Base-by-base conservation (phyloP, 2,888 invertebrate genomes). In the Drosophila greeni region DNA sequence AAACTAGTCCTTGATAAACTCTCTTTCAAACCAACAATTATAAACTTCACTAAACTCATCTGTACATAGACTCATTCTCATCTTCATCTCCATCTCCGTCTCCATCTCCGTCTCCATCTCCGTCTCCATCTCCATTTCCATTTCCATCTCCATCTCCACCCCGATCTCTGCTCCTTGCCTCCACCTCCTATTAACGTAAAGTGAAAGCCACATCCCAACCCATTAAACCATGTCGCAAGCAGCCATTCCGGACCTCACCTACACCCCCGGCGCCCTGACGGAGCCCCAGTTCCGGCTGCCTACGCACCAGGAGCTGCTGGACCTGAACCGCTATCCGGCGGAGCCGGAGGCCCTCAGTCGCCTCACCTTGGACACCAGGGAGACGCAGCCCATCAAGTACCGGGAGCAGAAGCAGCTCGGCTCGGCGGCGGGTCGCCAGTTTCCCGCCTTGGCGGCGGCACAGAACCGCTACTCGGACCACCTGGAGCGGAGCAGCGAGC, bases 251-350 rank as follows among this genome's bases (percentile, higher is more conserved):
- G 85, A 87, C 70, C 75, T 87, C 58, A 85, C 86, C 64, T 91
- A 91, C 64, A 86, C 90, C 23, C 91, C 91, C 7, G 91, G 91
- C 2, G 90, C 91, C 67, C 84, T 90, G 7, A 91, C 91, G 3
- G 87, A 90, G 14, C 84, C 85, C 12, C 85, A 88, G 45, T 82
- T 89, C 57, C 89, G 89, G 20, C 86, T 89, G 58, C 72, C 87
- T 18, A 87, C 87, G 48, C 86, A 90, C 37, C 79, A 88, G 43
- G 76, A 87, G 40, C 76, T 87, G 31, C 59, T 86, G 18, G 76
- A 86, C 23, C 82, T 85, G 39, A 85, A 85, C 51, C 69, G 75
- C 20, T 75, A 79, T 14, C 18, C 75, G 66, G 6, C 76, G 85
- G 59, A 66, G 82, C 45, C 74, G 57, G n/a, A 85, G 51, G 77